Base-by-base conservation (phyloP, 2,113 vertebrate genomes). In the Bubo blakistoni region DNA sequence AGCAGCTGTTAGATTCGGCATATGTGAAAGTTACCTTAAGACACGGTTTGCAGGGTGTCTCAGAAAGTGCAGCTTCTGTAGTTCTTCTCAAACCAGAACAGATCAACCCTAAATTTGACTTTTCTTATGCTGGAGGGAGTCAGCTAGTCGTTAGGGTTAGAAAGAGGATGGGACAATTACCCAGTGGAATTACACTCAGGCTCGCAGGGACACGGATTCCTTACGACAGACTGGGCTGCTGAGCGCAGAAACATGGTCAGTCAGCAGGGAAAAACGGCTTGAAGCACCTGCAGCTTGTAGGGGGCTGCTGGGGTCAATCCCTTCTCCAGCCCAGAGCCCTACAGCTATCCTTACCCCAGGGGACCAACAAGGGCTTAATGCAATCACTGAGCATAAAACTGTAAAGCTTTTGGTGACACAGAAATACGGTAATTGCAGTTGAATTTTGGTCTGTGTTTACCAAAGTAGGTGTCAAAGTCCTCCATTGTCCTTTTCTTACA, bases 241-340 rank as follows among this genome's bases (percentile, higher is more conserved):
- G 49, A 36, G 40, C 36, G 2, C 47, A 13, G 77, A 5, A 38
- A 7, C 2, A 2, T 10, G 5, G 38, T 22, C 10, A 2, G 42
- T 25, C 30, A 17, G 32, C 5, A 40, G 34, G 40, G 18, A 42
- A 27, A 38, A 74, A 46, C 16, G 63, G 47, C 22, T 72, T 21
- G 15, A 40, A 84, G 24, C 44, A 76, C 17, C 40, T 51, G 3
- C 2, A 4, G n/a, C 32, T 74, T 59, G 4, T 17, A 26, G 55
- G 71, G 44, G 19, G 15, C 6, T 85, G 58, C 46, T 52, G 51
- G 32, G 34, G 8, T 51, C 30, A 49, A 6, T 29, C 40, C 30
- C 19, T 38, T 49, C 38, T 78, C 52, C n/a, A 3, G 47, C 30
- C 19, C 0, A 2, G 25, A n/a, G 34, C 13, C 0, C 0, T 16